Percentiles rank a stretch among this genome's conserved stretches.
Conservation (phyloP, 2,888 invertebrate species). For the Cremastinae sp. region DNA sequence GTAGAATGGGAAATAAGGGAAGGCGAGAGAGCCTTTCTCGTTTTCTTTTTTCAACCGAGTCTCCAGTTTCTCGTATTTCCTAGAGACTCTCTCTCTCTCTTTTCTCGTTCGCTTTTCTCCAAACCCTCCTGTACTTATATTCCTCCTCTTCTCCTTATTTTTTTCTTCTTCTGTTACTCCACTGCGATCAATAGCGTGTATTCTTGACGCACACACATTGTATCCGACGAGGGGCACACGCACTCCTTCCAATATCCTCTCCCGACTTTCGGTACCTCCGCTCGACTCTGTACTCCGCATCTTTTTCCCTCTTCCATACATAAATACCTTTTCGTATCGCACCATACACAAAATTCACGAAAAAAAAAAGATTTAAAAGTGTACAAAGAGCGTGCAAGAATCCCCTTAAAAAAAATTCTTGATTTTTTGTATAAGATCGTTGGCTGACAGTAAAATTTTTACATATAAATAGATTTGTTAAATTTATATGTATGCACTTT, state of each 20-base stretch:
- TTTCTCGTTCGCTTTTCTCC: constrained; percentile 64
- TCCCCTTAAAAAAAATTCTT: too few relatives aligned
- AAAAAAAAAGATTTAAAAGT: too few relatives aligned
- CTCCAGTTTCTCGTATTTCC: constrained; percentile 69
- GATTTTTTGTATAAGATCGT: too few relatives aligned
- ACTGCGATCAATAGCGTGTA: constrained; percentile 77
- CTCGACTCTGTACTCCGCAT: constrained; percentile 27
- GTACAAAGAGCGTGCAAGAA: too few relatives aligned
- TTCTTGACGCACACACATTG: constrained; percentile 78
- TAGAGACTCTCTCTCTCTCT: constrained; percentile 64
- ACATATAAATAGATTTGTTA: too few relatives aligned
- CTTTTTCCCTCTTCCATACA: constrained; percentile 42
- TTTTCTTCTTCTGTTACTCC: constrained; percentile 35
- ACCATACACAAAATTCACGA: background rate
- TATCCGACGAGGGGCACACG: constrained; percentile 67
- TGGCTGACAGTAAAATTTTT: too few relatives aligned
- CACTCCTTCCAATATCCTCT: constrained; percentile 47
- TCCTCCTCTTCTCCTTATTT: constrained; percentile 47
- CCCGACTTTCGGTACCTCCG: constrained; percentile 42
- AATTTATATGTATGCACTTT: too few relatives aligned
- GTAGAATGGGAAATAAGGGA: constrained; percentile 22
- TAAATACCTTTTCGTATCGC: background rate
- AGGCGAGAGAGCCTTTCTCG: constrained; percentile 19
- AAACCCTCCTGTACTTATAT: constrained; percentile 62
- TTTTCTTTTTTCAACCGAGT: constrained; percentile 50